Percentiles rank a stretch among this genome's conserved stretches.
Evolutionary conservation across 2,888 invertebrate species (phyloP).

Genomic region (Lysandra bellargus): DNA sequence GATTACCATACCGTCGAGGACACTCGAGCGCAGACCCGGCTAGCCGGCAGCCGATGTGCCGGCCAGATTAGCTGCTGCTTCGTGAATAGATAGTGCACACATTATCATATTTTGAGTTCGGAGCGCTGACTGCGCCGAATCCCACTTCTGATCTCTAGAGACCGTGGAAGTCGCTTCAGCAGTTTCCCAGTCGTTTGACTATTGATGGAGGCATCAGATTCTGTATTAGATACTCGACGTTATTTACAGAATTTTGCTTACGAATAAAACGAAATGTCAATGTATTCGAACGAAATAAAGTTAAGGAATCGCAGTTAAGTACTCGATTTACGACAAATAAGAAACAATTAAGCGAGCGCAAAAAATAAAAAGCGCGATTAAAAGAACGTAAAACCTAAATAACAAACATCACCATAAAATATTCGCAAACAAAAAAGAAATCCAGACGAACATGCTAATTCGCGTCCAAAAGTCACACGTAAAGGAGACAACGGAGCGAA

Average conservation of each 20-base stretch:
- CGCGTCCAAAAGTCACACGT: constrained; percentile 26
- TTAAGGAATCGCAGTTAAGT: neutral
- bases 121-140: constrained; percentile 49
- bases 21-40: constrained; percentile 56
- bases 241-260: neutral
- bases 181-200: constrained; percentile 28
- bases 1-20: constrained; percentile 71
- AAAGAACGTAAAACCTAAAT: constrained; percentile 13
- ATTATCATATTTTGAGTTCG: constrained; percentile 56
- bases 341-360: constrained; percentile 5
- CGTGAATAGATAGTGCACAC: constrained; percentile 60
- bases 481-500: constrained; percentile 16
- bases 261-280: neutral
- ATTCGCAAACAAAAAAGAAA: neutral
- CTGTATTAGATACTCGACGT: neutral
- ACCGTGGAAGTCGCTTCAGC: constrained; percentile 28
- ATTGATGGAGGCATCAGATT: constrained; percentile 22
- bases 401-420: constrained; percentile 10
- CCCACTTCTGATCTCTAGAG: constrained; percentile 44
- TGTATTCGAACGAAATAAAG: neutral
- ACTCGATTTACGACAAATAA: neutral
- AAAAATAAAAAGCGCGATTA: constrained; percentile 2
- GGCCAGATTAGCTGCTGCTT: constrained; percentile 54
- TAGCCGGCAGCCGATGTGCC: constrained; percentile 49
- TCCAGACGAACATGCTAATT: constrained; percentile 22